Evolutionary conservation across 2,888 invertebrate species (phyloP).

Genomic region (Trissoscelio sp.): DNA sequence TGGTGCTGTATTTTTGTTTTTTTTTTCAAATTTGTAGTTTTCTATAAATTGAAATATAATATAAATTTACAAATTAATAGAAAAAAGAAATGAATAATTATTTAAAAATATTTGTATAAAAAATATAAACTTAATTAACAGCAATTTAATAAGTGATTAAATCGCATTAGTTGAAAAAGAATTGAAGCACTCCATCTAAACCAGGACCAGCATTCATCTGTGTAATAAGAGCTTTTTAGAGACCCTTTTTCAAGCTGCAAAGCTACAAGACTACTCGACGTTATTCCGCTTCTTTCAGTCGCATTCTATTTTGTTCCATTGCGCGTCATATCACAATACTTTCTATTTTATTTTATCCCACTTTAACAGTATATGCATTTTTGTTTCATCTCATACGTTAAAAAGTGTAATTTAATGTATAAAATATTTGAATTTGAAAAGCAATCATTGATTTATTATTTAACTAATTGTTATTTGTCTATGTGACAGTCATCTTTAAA

Average conservation of each 20-base stretch:
- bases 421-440: too few species aligned
- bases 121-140: slow-evolving; percentile 26
- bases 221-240: slow-evolving; percentile 64
- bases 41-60: too few species aligned
- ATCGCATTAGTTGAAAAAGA: slow-evolving; percentile 47
- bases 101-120: slow-evolving; percentile 32
- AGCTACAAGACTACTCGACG: slow-evolving; percentile 63
- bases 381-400: slow-evolving; percentile 2
- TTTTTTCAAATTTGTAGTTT: too few species aligned
- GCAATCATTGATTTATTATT: too few species aligned
- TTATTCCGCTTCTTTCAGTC: slow-evolving; percentile 61
- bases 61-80: too few species aligned
- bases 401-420: too few species aligned
- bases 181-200: slow-evolving; percentile 54
- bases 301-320: slow-evolving; percentile 50
- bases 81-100: too few species aligned
- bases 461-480: too few species aligned
- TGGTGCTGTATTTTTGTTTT: too few species aligned
- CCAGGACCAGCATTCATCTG: slow-evolving; percentile 54
- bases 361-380: slow-evolving; percentile 37
- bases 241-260: slow-evolving; percentile 61
- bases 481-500: too few species aligned
- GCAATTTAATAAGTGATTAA: slow-evolving; percentile 49
- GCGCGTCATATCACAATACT: slow-evolving; percentile 54
- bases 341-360: slow-evolving; percentile 55